These are phyloP conservation scores for Nezara viridula DNA, from an alignment of 2,888 invertebrate species.

Conservation along the genomic window DNA sequence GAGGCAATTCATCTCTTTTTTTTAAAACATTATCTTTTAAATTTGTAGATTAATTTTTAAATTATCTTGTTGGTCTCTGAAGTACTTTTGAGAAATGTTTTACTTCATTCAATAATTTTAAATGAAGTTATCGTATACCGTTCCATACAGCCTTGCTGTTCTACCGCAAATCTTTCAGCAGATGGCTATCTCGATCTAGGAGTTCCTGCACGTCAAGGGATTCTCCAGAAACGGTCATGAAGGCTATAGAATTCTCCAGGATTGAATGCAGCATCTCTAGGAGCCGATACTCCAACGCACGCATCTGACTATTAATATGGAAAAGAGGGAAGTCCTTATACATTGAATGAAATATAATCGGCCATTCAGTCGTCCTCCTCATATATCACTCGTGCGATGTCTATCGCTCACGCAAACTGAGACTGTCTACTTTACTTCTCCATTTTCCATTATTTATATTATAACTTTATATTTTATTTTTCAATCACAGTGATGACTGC, in stretches of 20 bases:
- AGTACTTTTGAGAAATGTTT: too few relatives aligned
- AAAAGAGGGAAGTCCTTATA: background rate
- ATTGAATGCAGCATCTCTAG: background rate
- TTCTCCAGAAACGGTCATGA: constrained; percentile 3
- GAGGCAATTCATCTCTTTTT: background rate
- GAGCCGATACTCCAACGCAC: background rate
- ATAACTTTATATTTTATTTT: background rate
- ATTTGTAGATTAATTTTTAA: background rate
- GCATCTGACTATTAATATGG: background rate
- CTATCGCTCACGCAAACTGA: background rate
- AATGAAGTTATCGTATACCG: too few relatives aligned
- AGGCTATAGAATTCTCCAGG: background rate
- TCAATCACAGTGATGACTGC: background rate
- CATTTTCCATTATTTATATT: background rate
- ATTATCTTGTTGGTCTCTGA: background rate
- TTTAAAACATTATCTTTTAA: background rate
- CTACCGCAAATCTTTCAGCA: too few relatives aligned
- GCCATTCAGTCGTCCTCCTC: background rate
- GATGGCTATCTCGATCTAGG: background rate
- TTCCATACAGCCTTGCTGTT: too few relatives aligned
- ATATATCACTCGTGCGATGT: background rate
- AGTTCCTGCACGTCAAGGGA: background rate
- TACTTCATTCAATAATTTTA: too few relatives aligned
- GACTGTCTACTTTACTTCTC: background rate
- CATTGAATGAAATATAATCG: background rate